Evolutionary conservation across 2,113 vertebrate genomes (phyloP).

Genomic region (Pan troglodytes): NHGRI_mPanTro3-v2.1_pri NC_072402.2:103963501-103964000

Average conservation of each 20-base stretch:
- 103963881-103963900: accelerated
- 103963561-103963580: not conserved
- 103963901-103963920: not conserved
- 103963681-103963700: not conserved
- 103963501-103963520: not conserved
- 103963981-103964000: not conserved
- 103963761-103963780: not conserved
- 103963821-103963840: not conserved
- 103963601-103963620: not conserved
- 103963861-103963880: not conserved
- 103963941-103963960: not conserved
- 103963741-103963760: not conserved
- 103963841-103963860: not conserved
- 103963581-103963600: not conserved
- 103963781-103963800: not conserved
- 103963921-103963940: not conserved
- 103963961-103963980: not conserved
- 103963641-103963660: not conserved
- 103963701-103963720: not conserved
- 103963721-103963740: not conserved
- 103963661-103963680: not conserved
- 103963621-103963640: not conserved
- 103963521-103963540: not conserved
- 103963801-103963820: not conserved
- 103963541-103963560: not conserved